Percentiles rank a stretch among this genome's conserved stretches.
These are phyloP conservation scores for Taphrorychus bicolor DNA, from an alignment of 2,888 invertebrate genomes.

Conservation along the genomic window DNA sequence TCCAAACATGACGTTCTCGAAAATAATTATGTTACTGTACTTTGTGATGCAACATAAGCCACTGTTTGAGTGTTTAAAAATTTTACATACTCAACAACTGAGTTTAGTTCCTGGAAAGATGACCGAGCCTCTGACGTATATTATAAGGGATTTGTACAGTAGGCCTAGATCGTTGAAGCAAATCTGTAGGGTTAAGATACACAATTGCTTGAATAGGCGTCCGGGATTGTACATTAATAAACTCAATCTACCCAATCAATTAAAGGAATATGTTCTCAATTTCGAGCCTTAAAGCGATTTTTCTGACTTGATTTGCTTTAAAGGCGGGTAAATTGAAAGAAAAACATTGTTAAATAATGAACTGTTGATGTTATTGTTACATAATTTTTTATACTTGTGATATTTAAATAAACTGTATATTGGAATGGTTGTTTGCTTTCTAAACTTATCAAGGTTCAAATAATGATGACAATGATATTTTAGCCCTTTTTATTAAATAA, in stretches of 20 bases:
- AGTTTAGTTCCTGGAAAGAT: slow-evolving; percentile 69
- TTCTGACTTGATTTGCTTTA: background rate
- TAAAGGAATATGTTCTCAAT: slow-evolving; percentile 74
- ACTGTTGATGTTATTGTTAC: slow-evolving; percentile 36
- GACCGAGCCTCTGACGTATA: slow-evolving; percentile 68
- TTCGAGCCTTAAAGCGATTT: slow-evolving; percentile 63
- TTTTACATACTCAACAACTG: slow-evolving; percentile 69
- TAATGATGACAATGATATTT: background rate
- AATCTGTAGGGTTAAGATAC: slow-evolving; percentile 73
- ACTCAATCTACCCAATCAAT: slow-evolving; percentile 71
- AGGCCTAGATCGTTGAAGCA: slow-evolving; percentile 76
- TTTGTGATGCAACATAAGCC: slow-evolving; percentile 72
- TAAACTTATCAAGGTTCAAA: background rate
- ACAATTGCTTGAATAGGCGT: slow-evolving; percentile 69
- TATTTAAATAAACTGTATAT: slow-evolving; percentile 18
- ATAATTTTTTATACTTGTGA: slow-evolving; percentile 38
- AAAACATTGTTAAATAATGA: slow-evolving; percentile 25
- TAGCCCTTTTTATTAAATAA: background rate
- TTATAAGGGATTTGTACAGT: slow-evolving; percentile 70
- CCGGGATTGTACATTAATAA: slow-evolving; percentile 71
- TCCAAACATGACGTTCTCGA: slow-evolving; percentile 69
- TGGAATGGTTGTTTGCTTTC: background rate
- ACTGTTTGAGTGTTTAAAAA: slow-evolving; percentile 72
- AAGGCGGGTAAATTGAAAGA: slow-evolving; percentile 1
- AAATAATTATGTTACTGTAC: slow-evolving; percentile 71